Evolutionary conservation across 2,113 vertebrate genomes (phyloP).

Genomic region (Phocoena phocoena): DNA sequence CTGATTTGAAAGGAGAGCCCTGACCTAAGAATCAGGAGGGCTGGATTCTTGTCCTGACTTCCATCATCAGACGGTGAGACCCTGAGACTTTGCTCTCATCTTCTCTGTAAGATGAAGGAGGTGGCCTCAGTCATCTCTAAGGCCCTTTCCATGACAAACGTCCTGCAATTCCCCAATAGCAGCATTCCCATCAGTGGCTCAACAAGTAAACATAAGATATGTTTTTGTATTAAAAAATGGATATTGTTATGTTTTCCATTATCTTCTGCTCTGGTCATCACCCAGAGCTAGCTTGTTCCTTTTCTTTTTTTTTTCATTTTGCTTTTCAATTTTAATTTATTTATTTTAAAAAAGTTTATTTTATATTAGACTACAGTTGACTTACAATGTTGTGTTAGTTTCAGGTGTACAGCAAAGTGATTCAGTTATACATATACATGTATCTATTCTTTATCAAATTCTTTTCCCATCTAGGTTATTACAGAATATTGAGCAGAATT

Average conservation of each 20-base stretch:
- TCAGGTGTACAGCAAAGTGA: background rate
- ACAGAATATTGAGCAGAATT: background rate
- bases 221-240: background rate
- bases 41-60: background rate
- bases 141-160: background rate
- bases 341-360: background rate
- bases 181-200: background rate
- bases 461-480: background rate
- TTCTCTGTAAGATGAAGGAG: background rate
- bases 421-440: background rate
- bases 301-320: background rate
- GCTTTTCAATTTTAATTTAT: background rate
- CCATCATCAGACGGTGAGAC: background rate
- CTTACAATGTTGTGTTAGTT: background rate
- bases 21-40: background rate
- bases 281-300: background rate
- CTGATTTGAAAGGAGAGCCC: background rate
- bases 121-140: background rate
- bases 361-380: background rate
- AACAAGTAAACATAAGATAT: background rate
- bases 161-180: background rate
- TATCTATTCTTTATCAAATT: background rate
- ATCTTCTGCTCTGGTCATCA: background rate
- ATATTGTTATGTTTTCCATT: background rate
- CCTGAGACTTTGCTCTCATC: background rate